Percentiles rank a stretch among this genome's conserved stretches.
Conservation (phyloP, 2,113 vertebrate species). For the Maccullochella peelii region DNA sequence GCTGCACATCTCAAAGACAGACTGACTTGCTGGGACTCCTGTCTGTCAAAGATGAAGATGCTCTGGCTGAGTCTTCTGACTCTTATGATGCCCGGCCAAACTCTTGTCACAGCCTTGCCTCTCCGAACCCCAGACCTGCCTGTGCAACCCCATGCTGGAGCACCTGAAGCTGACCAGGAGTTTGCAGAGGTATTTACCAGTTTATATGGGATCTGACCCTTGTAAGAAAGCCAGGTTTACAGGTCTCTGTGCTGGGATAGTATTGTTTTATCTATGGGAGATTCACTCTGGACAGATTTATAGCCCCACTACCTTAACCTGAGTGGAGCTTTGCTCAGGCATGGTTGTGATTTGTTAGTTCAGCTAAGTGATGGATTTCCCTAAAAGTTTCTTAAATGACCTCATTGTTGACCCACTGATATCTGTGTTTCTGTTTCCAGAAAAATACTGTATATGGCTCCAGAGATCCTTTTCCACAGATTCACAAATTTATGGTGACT, state of each 20-base stretch:
- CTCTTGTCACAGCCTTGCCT: constrained; percentile 21
- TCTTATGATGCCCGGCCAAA: constrained; percentile 30
- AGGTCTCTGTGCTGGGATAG: background rate
- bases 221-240: background rate
- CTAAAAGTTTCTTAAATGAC: constrained; percentile 12
- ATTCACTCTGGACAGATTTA: background rate
- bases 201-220: background rate
- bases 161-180: constrained; percentile 58
- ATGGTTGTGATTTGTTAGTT: background rate
- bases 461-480: background rate
- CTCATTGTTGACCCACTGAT: background rate
- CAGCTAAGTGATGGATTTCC: background rate
- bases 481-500: background rate
- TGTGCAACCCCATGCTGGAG: background rate
- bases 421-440: background rate
- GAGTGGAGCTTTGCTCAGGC: constrained; percentile 1
- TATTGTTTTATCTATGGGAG: background rate
- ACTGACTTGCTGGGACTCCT: background rate
- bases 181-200: constrained; percentile 73
- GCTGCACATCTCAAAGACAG: background rate
- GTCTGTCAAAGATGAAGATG: constrained; percentile 46
- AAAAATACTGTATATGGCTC: background rate
- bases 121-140: constrained; percentile 11
- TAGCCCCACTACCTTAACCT: background rate
- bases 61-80: constrained; percentile 55